Base-by-base conservation (phyloP, 1,140 invertebrate species). In the Lethocerus indicus region DNA sequence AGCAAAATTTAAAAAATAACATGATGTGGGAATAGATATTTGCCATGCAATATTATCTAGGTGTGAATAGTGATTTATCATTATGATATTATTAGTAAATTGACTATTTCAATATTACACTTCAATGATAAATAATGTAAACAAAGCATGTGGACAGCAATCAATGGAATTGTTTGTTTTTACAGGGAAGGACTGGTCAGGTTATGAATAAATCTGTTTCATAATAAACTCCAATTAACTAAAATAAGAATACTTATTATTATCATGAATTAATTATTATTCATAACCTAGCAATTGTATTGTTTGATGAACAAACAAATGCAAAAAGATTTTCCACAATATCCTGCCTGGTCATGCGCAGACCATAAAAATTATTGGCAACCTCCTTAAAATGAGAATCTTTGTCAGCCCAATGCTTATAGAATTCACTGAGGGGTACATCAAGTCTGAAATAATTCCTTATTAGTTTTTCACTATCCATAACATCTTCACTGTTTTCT, bases 251-350 rank as follows among this genome's bases (percentile, higher is more conserved):
- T 51, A n/a, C n/a, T n/a, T n/a, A n/a, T n/a, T n/a, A n/a, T n/a
- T n/a, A n/a, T n/a, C n/a, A n/a, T n/a, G n/a, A n/a, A n/a, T n/a
- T n/a, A n/a, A n/a, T n/a, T n/a, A n/a, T n/a, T n/a, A n/a, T n/a
- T n/a, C n/a, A n/a, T 65, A 67, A 90, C 78, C 87, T 76, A 50
- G 72, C 70, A 47, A 98, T 95, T 59, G 96, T 87, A 65, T 98
- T 98, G 63, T 97, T 97, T 50, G 92, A 87, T 48, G 92, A 96
- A 63, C 92, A 98, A 55, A 97, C 95, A 61, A 97, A 97, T 13
- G 87, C 83, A 60, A 97, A 90, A 1, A 97, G 65, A 69, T 87
- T 95, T 69, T 98, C 94, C 1, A 88, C 69, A 1, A 89, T 78
- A 57, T 95, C 83, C 68, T 97, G 93, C 41, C 79, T 67, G 14